phyloP scores from a whole-genome alignment of 2,888 invertebrate genomes.

The Melolontha melolontha region DNA sequence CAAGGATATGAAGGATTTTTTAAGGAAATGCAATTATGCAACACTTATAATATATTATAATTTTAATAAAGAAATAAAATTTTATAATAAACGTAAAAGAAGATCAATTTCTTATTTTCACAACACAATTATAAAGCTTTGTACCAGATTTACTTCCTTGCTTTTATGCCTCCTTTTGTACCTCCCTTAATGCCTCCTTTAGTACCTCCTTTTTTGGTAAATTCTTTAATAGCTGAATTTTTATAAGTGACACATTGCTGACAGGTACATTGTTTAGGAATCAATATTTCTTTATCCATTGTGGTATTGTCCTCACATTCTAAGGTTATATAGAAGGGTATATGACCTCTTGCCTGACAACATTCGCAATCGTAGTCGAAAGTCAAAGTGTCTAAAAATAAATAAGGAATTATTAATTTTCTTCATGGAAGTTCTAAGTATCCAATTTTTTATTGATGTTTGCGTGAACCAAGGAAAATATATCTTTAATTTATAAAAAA shows the following conservation, averaged over 20 bases:
- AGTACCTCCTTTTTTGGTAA: slow-evolving; percentile 8
- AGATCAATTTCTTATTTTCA: slow-evolving; percentile 10
- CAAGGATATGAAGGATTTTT: no score
- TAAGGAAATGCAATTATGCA: no score
- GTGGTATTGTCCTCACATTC: slow-evolving; percentile 60
- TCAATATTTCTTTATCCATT: slow-evolving; percentile 58
- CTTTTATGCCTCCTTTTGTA: slow-evolving; percentile 9
- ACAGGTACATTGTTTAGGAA: slow-evolving; percentile 63
- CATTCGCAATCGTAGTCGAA: slow-evolving; percentile 72
- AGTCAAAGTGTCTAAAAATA: slow-evolving; percentile 66
- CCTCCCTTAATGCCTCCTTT: slow-evolving; percentile 8
- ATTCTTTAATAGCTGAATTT: background rate
- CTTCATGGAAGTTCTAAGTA: no score
- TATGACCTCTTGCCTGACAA: slow-evolving; percentile 63
- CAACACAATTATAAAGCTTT: background rate
- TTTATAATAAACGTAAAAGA: slow-evolving; percentile 8
- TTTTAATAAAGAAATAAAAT: slow-evolving; percentile 3
- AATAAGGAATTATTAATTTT: slow-evolving; percentile 3
- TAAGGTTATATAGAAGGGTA: slow-evolving; percentile 58
- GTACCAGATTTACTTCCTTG: slow-evolving; percentile 11
- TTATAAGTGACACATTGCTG: slow-evolving; percentile 52
- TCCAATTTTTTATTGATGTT: no score
- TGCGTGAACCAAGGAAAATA: no score
- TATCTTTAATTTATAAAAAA: no score
- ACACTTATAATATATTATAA: background rate